phyloP scores from a whole-genome alignment of 53 echinoderm and acorn worm genomes.

The Stichopus horrens region DNA sequence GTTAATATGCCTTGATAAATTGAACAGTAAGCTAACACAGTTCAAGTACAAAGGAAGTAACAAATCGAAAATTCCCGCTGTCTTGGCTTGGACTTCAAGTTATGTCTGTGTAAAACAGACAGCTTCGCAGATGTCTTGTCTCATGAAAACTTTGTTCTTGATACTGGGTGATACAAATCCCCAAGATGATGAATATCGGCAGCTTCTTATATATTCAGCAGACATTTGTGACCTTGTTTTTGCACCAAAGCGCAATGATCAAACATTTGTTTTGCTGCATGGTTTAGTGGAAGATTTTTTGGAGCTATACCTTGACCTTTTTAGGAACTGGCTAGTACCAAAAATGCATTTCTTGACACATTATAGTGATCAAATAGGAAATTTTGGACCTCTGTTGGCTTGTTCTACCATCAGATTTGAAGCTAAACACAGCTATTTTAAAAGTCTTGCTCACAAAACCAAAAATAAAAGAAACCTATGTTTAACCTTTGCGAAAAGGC shows the following conservation, averaged over 20 bases:
- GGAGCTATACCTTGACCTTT: slow-evolving; percentile 13
- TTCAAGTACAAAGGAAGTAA: slow-evolving; percentile 11
- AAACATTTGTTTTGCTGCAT: neutral
- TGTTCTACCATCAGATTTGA: neutral
- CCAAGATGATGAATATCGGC: slow-evolving; percentile 24
- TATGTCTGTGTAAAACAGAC: slow-evolving; percentile 13
- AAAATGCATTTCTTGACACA: slow-evolving; percentile 28
- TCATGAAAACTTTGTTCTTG: neutral
- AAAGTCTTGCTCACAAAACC: no score
- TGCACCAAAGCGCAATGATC: neutral
- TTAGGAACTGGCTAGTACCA: neutral
- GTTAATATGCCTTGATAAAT: neutral
- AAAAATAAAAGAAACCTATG: no score
- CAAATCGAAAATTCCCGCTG: slow-evolving; percentile 9
- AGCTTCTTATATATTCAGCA: neutral
- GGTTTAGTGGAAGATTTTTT: neutral
- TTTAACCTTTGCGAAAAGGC: neutral
- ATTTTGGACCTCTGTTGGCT: slow-evolving; percentile 5
- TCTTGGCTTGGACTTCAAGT: neutral
- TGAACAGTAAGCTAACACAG: neutral
- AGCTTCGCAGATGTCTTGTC: slow-evolving; percentile 18
- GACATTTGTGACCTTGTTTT: slow-evolving; percentile 16
- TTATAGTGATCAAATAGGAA: slow-evolving; percentile 17
- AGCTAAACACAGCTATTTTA: no score
- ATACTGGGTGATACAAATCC: neutral